phyloP scores from a whole-genome alignment of 2,113 vertebrate genomes.

The Sialia sialis region DNA sequence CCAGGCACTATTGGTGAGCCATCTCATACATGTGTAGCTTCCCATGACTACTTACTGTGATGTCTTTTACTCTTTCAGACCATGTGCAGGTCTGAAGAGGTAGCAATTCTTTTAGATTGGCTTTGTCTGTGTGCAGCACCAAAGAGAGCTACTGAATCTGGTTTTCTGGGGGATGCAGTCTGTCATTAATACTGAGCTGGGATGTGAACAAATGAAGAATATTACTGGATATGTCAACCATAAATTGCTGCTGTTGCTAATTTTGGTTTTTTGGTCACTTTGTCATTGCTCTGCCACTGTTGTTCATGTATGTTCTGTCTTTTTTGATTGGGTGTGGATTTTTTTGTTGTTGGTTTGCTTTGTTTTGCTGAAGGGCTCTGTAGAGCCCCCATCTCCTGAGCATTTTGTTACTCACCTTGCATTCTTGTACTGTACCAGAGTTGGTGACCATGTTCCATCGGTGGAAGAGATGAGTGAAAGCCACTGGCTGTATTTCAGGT shows the following conservation, averaged over 20 bases:
- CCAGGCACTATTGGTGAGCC: neutral
- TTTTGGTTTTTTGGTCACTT: neutral
- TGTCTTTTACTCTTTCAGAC: neutral
- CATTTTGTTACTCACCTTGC: conserved; percentile 66
- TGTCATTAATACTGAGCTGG: neutral
- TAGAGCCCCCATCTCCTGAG: neutral
- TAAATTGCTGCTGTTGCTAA: neutral
- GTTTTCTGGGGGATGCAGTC: neutral
- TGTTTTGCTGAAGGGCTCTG: neutral
- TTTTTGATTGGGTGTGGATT: neutral
- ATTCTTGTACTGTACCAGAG: conserved; percentile 82
- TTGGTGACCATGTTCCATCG: conserved; percentile 73
- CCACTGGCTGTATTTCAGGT: conserved; percentile 84
- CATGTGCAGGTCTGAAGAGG: neutral
- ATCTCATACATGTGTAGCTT: neutral
- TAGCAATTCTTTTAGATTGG: neutral
- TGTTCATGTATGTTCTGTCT: neutral
- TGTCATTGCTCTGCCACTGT: neutral
- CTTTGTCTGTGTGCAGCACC: neutral
- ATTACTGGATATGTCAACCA: neutral
- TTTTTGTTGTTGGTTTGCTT: neutral
- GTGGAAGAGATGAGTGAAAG: conserved; percentile 76
- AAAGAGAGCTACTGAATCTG: neutral
- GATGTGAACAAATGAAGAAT: neutral
- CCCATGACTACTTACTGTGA: accelerated